Conservation (phyloP, 2,113 vertebrate species). For the Antechinus stuartii region DNA sequence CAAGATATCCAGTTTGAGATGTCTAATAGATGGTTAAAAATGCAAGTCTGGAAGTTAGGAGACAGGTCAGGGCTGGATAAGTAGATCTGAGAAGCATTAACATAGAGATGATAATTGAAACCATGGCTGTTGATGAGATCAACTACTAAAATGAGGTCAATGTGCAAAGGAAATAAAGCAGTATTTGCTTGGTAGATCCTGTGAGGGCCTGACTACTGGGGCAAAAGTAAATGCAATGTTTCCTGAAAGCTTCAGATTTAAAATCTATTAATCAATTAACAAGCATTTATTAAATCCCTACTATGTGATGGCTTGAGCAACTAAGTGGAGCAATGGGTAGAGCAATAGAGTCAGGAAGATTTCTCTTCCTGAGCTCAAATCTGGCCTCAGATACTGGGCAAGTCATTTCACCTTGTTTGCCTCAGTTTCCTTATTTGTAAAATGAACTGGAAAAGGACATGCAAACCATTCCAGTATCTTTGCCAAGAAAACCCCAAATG, state of each 20-base stretch:
- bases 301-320: neutral
- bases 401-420: too few relatives aligned
- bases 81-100: neutral
- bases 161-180: neutral
- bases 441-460: too few relatives aligned
- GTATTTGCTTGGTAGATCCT: neutral
- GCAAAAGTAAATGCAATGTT: neutral
- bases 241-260: neutral
- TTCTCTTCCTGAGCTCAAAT: neutral
- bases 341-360: neutral
- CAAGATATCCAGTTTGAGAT: neutral
- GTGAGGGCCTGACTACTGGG: neutral
- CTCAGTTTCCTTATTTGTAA: too few relatives aligned
- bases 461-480: too few relatives aligned
- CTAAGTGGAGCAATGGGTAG: too few relatives aligned
- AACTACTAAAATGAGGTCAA: neutral
- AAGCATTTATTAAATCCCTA: neutral
- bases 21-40: neutral
- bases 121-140: neutral
- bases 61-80: neutral
- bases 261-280: neutral
- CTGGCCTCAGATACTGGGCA: neutral
- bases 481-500: too few relatives aligned
- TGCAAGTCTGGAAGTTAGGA: neutral
- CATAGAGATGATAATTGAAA: conserved; percentile 1